Base-by-base conservation (phyloP, 2,113 vertebrate genomes). In the Hiodon tergisus region DNA sequence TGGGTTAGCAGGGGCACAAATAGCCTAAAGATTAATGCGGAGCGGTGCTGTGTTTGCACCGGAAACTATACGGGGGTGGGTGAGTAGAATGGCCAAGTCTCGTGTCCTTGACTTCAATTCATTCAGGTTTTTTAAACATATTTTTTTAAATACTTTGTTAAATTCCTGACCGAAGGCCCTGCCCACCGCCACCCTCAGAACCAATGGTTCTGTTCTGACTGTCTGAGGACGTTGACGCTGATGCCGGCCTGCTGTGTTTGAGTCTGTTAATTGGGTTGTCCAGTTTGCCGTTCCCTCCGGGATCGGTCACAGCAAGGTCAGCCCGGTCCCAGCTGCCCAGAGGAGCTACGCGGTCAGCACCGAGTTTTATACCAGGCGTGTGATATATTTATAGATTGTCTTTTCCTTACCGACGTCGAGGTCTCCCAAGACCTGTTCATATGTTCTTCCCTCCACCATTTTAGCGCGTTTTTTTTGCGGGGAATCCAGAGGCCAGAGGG, bases 321-420 rank as follows among this genome's bases (percentile, higher is more conserved):
- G 2, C 4, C 63, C 48, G 31, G 13, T 48, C 63, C 62, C 31
- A 9, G 46, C 63, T 48, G 17, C 63, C 63, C 31, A 10, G 46
- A 47, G 63, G 46, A 6, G 8, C 63, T 7, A 47, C 31, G 7
- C 4, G 62, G 62, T 65, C 62, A 65, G 62, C 16, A 3, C 17
- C 6, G 9, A 65, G 47, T 31, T 31, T 31, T 31, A 31, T 77
- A 85, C 72, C 75, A 65, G 82, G 68, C 17, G 52, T 65, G 69
- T 80, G 78, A 80, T 86, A 80, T 83, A 86, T 58, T 88, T 83
- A 52, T 76, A 79, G 31, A 84, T 48, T 47, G 31, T 66, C 48
- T 66, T 31, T 31, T 2, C 31, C 47, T 66, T 11, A 7, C 8
- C 48, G 63, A 66, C 63, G 48, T 31, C 47, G 63, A 47, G 63